These are phyloP conservation scores for Dicentrarchus labrax DNA, from an alignment of 2,113 vertebrate species.

Conservation along the genomic window DNA sequence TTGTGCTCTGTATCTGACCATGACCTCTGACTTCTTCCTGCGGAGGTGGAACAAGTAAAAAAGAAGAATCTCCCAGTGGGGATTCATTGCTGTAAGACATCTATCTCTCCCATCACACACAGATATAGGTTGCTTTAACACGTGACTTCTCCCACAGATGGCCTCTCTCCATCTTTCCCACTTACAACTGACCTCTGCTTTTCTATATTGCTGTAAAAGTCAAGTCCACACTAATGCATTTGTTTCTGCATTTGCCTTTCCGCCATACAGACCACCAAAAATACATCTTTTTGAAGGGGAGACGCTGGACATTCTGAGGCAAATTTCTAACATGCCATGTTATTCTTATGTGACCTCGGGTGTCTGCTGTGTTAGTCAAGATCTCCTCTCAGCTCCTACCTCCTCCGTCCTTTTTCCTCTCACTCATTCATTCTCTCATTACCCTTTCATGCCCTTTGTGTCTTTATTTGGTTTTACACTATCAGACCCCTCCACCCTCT, in stretches of 20 bases:
- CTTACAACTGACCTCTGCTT: slow-evolving; percentile 34
- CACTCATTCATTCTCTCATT: slow-evolving; percentile 36
- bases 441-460: slow-evolving; percentile 23
- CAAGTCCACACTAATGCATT: slow-evolving; percentile 14
- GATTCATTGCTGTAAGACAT: slow-evolving; percentile 24
- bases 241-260: neutral
- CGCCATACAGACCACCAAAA: neutral
- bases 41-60: neutral
- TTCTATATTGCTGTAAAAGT: slow-evolving; percentile 5
- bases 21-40: slow-evolving; percentile 47
- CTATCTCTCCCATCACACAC: slow-evolving; percentile 15
- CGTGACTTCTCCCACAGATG: neutral
- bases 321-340: neutral
- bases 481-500: neutral
- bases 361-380: neutral
- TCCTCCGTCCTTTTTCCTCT: neutral
- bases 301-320: neutral
- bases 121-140: slow-evolving; percentile 5
- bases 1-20: slow-evolving; percentile 25
- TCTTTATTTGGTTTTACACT: slow-evolving; percentile 5
- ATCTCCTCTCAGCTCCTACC: neutral
- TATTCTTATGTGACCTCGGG: neutral
- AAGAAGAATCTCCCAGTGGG: slow-evolving; percentile 9
- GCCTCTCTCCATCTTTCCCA: slow-evolving; percentile 5
- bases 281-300: neutral